Conservation (phyloP, 2,888 invertebrate genomes). For the Oxytorus armatus region DNA sequence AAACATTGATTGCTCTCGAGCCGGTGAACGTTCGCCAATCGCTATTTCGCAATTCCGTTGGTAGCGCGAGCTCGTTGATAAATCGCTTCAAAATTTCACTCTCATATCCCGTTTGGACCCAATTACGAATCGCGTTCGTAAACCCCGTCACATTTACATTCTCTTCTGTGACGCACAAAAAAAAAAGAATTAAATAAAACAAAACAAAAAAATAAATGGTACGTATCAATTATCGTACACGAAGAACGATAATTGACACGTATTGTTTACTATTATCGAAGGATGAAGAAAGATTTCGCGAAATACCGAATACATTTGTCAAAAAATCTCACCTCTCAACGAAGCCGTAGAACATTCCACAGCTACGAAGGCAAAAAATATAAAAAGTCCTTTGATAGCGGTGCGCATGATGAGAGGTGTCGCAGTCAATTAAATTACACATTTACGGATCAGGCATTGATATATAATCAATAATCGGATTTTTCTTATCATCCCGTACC, state of each 20-base stretch:
- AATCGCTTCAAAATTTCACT: slow-evolving; percentile 58
- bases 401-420: slow-evolving; percentile 43
- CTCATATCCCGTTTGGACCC: slow-evolving; percentile 54
- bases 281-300: neutral
- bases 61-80: slow-evolving; percentile 65
- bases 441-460: neutral
- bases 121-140: slow-evolving; percentile 69
- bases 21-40: slow-evolving; percentile 71
- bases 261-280: too few species aligned
- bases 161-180: slow-evolving; percentile 12
- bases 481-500: slow-evolving; percentile 26
- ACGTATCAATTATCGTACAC: neutral
- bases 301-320: neutral
- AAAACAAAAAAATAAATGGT: neutral
- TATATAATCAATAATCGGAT: slow-evolving; percentile 14
- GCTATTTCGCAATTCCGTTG: slow-evolving; percentile 65
- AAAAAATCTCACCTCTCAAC: slow-evolving; percentile 28
- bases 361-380: slow-evolving; percentile 15
- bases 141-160: slow-evolving; percentile 57
- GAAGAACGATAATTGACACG: too few species aligned
- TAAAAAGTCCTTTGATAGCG: slow-evolving; percentile 17
- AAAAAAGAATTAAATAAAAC: slow-evolving; percentile 2
- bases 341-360: neutral
- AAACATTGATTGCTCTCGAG: slow-evolving; percentile 81
- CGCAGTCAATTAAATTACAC: neutral